Evolutionary conservation across 2,888 invertebrate genomes (phyloP).

Genomic region (Yponomeuta malinellus): DNA sequence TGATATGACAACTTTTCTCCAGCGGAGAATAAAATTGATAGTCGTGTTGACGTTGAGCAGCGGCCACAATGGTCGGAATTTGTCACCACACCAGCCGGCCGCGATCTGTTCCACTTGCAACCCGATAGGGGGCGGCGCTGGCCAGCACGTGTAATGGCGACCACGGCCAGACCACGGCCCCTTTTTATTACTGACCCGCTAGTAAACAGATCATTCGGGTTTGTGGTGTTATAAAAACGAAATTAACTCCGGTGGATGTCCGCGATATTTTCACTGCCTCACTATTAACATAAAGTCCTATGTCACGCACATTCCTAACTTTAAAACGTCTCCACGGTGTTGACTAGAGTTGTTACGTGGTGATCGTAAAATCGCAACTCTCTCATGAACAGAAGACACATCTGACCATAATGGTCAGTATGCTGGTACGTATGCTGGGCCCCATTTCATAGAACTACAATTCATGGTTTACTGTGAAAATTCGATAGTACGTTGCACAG

Average conservation of each 20-base stretch:
- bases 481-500: too few species aligned
- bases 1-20: background rate
- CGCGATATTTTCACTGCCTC: constrained; percentile 54
- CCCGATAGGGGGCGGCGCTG: constrained; percentile 71
- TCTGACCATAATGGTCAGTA: background rate
- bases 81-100: constrained; percentile 70
- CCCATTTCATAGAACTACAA: too few species aligned
- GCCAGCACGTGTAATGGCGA: constrained; percentile 63
- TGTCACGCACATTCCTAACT: constrained; percentile 50
- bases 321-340: constrained; percentile 43
- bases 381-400: background rate
- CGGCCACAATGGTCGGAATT: constrained; percentile 25
- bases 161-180: constrained; percentile 51
- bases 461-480: too few species aligned
- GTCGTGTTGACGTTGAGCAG: constrained; percentile 13
- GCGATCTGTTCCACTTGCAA: constrained; percentile 72
- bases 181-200: constrained; percentile 75
- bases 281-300: constrained; percentile 51
- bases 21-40: background rate
- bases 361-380: background rate
- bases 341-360: background rate
- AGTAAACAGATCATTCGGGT: constrained; percentile 76
- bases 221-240: constrained; percentile 76
- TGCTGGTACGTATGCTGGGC: background rate
- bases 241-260: constrained; percentile 71